phyloP scores from a whole-genome alignment of 1,140 invertebrate species.

The Eurosta solidaginis region DNA sequence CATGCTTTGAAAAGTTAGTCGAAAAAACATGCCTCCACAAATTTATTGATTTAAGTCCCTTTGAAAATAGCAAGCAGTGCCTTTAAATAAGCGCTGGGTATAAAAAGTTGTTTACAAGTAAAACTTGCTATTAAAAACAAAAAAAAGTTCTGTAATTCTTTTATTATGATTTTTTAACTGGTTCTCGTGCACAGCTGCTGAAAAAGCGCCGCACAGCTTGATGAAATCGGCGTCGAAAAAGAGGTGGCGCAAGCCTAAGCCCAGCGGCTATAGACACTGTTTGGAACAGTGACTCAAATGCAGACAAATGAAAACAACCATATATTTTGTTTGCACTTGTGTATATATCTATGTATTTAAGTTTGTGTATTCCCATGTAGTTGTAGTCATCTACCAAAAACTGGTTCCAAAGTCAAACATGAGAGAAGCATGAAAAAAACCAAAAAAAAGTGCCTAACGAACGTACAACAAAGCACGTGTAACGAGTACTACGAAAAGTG shows the following conservation, averaged over 20 bases:
- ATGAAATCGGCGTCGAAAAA: neutral
- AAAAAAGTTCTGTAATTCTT: too few relatives aligned
- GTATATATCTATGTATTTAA: neutral
- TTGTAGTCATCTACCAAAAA: neutral
- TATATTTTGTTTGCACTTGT: neutral
- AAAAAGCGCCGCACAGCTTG: neutral
- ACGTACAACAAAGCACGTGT: neutral
- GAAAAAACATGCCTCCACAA: too few relatives aligned
- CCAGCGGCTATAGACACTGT: neutral
- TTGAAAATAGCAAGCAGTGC: too few relatives aligned
- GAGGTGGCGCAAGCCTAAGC: neutral
- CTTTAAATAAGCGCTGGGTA: too few relatives aligned
- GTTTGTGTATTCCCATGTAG: neutral
- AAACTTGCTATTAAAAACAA: neutral
- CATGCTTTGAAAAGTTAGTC: too few relatives aligned
- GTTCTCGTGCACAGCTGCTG: conserved; percentile 7
- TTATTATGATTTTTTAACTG: conserved; percentile 12
- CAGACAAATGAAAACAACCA: neutral
- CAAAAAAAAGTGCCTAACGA: neutral
- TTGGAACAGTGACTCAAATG: neutral
- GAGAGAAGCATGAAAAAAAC: neutral
- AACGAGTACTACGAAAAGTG: neutral
- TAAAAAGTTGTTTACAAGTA: neutral
- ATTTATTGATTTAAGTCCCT: too few relatives aligned
- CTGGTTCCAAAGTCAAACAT: conserved; percentile 16